Evolutionary conservation across 2,113 vertebrate genomes (phyloP).

Genomic region (Psittacula cyanocephala): DNA sequence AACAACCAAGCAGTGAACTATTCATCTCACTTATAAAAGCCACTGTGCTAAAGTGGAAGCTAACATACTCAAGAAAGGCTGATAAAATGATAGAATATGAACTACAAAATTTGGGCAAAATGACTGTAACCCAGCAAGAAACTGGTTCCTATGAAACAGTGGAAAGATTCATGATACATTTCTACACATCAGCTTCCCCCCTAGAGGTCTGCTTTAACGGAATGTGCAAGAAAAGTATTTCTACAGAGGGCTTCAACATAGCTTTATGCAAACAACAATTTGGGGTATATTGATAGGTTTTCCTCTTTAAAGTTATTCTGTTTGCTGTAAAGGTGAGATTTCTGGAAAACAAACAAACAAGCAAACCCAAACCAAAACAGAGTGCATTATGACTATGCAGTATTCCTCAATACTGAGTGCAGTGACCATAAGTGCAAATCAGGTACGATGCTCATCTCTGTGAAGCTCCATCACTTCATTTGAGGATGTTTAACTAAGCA

Average conservation of each 20-base stretch:
- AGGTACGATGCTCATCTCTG: background rate
- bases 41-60: background rate
- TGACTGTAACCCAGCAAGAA: background rate
- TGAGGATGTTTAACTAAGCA: background rate
- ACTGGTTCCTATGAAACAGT: background rate
- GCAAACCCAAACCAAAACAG: background rate
- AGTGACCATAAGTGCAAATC: background rate
- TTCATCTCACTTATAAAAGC: conserved; percentile 32
- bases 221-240: background rate
- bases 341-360: background rate
- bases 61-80: background rate
- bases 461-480: background rate
- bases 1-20: conserved; percentile 5
- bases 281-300: background rate
- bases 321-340: background rate
- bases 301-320: background rate
- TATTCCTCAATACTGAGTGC: background rate
- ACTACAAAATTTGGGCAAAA: conserved; percentile 1
- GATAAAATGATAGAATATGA: background rate
- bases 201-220: background rate
- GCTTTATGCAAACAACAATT: background rate
- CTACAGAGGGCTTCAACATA: background rate
- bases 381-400: background rate
- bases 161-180: background rate
- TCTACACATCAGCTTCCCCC: background rate